These are phyloP conservation scores for Embiotoca jacksoni DNA, from an alignment of 2,113 vertebrate genomes.

Conservation along the genomic window DNA sequence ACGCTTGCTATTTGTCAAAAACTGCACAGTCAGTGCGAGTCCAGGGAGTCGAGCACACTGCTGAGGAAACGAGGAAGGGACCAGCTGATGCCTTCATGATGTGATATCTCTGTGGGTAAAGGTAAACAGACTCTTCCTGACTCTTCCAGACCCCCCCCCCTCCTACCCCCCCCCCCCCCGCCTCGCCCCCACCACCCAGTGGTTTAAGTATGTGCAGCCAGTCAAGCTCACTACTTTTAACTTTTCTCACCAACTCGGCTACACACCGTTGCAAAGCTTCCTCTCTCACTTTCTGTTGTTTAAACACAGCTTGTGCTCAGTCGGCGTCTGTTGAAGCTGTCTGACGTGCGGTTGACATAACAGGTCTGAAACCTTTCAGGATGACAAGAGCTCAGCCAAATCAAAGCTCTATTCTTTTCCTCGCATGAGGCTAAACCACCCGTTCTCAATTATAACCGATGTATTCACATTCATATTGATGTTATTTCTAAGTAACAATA, in stretches of 20 bases:
- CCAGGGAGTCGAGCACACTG: background rate
- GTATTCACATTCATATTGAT: too few species aligned
- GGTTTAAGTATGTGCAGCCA: slow-evolving; percentile 33
- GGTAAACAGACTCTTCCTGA: slow-evolving; percentile 61
- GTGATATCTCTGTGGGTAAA: slow-evolving; percentile 40
- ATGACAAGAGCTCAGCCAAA: slow-evolving; percentile 7
- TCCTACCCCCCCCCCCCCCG: slow-evolving; percentile 14
- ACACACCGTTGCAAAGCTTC: slow-evolving; percentile 11
- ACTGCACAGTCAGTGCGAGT: background rate
- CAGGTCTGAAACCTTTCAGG: slow-evolving; percentile 16
- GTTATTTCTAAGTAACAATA: too few species aligned
- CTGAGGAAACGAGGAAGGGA: slow-evolving; percentile 12
- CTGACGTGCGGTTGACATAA: slow-evolving; percentile 54
- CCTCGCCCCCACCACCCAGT: too few species aligned
- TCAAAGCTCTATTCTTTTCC: slow-evolving; percentile 1
- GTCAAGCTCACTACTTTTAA: slow-evolving; percentile 37
- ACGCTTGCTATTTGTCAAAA: slow-evolving; percentile 34
- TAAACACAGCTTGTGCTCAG: slow-evolving; percentile 53
- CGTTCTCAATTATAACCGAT: background rate
- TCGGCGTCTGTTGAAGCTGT: slow-evolving; percentile 35
- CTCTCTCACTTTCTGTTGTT: slow-evolving; percentile 39
- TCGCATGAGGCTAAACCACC: background rate
- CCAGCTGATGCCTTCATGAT: slow-evolving; percentile 62
- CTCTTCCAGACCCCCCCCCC: slow-evolving; percentile 4
- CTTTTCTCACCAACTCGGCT: slow-evolving; percentile 33